These are phyloP conservation scores for Sphaerophoria rueppellii DNA, from an alignment of 2,888 invertebrate genomes.

Conservation along the genomic window DNA sequence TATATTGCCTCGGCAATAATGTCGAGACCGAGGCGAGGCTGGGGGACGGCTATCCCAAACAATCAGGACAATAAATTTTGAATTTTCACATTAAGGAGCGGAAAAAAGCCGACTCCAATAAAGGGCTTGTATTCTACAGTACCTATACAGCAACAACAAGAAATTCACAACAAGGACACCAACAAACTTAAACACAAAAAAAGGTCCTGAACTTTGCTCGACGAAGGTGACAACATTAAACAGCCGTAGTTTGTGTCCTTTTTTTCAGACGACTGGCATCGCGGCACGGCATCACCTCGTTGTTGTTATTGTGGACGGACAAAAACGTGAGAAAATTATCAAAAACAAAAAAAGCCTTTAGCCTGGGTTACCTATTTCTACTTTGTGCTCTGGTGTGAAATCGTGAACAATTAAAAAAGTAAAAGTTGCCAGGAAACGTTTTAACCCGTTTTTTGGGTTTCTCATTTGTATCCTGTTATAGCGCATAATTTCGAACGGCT, in stretches of 20 bases:
- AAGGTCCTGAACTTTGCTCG: conserved; percentile 58
- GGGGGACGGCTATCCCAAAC: conserved; percentile 8
- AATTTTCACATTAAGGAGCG: conserved; percentile 60
- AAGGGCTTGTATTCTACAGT: background rate
- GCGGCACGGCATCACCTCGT: background rate
- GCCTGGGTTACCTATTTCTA: conserved; percentile 6
- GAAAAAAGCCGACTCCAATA: conserved; percentile 20
- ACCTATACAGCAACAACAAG: conserved; percentile 31
- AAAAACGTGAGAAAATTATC: conserved; percentile 67
- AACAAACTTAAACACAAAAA: conserved; percentile 14
- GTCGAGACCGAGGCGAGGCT: too few species aligned
- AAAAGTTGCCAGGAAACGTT: conserved; percentile 56
- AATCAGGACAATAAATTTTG: conserved; percentile 66
- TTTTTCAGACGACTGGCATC: conserved; percentile 28
- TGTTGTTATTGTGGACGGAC: conserved; percentile 38
- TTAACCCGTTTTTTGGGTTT: conserved; percentile 51
- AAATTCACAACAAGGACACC: conserved; percentile 24
- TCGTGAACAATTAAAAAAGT: conserved; percentile 69
- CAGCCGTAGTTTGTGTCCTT: conserved; percentile 67
- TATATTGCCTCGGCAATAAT: background rate
- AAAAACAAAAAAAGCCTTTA: conserved; percentile 57
- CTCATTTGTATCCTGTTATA: conserved; percentile 57
- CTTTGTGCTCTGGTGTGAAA: conserved; percentile 68
- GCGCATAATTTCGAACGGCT: conserved; percentile 14
- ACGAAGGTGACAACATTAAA: conserved; percentile 70